Base-by-base conservation (phyloP, 2,888 invertebrate genomes). In the Cinara cedri region DNA sequence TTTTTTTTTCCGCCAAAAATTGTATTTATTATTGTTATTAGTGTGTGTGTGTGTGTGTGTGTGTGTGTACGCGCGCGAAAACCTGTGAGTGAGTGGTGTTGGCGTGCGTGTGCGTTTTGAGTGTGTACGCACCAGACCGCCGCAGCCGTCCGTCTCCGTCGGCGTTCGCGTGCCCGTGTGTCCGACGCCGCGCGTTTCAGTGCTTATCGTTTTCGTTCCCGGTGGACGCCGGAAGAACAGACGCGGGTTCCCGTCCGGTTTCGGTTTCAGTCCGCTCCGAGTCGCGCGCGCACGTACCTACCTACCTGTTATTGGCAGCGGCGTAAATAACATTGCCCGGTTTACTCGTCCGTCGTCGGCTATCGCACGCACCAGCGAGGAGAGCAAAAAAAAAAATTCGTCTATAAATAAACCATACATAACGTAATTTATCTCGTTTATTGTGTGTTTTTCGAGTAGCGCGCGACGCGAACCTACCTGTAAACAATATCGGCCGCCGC, bases 191-290 rank as follows among this genome's bases (percentile, higher is more conserved):
- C 55, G 66, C 49, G 66, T 24, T 3, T 46, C 16, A n/a, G 44
- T 16, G 49, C n/a, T 3, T 24, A 24, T 51, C 44, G 19, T 70
- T 24, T 16, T 11, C 42, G 54, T 42, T 19, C 26, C 60, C 60
- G 42, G 72, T 14, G 55, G 57, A 72, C 55, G 14, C 71, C 21
- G 71, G 55, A 55, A 71, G 55, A 55, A 44, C 21, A 71, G 16
- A 72, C 46, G 13, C 46, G 6, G 57, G 24, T 71, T 42, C 55
- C 71, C 71, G 42, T 71, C 54, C 70, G 70, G 51, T 42, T 70
- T 55, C 70, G 70, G 54, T 55, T 70, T 55, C 19, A 34, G 34
- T 55, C 14, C 54, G 19, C 34, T 13, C 34, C 34, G 34, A 34
- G 34, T 34, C 6, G 6, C 34, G 34, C 34, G 6, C 34, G 34